Conservation (phyloP, 2,888 invertebrate genomes). For the Mesorhabditis spiculigera region DNA sequence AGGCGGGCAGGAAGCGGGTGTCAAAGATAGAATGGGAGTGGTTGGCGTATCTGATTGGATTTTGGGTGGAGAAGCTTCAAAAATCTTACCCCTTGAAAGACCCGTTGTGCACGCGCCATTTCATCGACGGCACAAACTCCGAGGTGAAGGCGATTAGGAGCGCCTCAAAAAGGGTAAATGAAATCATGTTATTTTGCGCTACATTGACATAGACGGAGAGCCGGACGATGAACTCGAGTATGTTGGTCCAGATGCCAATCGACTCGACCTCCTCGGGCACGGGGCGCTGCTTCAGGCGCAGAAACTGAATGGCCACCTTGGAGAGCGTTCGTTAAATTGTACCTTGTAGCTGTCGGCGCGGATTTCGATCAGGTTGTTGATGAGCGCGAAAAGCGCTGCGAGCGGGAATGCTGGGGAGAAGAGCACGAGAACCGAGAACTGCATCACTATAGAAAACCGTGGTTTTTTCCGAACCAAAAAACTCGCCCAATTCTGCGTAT, state of each 20-base stretch:
- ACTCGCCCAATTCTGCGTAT: background rate
- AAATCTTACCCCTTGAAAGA: background rate
- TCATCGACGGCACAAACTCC: background rate
- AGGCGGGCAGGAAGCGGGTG: background rate
- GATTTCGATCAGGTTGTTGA: constrained; percentile 3
- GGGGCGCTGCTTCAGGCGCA: background rate
- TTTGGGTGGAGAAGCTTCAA: background rate
- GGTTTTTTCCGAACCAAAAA: background rate
- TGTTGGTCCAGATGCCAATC: background rate
- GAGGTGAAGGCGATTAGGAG: background rate
- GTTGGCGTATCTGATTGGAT: background rate
- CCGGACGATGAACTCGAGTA: background rate
- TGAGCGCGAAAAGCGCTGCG: background rate
- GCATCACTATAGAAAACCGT: background rate
- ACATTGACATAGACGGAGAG: background rate
- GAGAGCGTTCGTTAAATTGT: background rate
- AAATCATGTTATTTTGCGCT: background rate
- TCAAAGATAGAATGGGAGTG: background rate
- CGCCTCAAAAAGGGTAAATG: background rate
- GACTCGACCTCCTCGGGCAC: background rate
- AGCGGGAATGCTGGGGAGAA: constrained; percentile 1
- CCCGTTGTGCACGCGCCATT: background rate
- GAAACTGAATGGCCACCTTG: background rate
- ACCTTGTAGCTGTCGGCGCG: background rate
- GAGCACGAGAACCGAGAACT: constrained; percentile 4